Evolutionary conservation across 2,113 vertebrate species (phyloP).

Genomic region (Ariopsis seemanni): DNA sequence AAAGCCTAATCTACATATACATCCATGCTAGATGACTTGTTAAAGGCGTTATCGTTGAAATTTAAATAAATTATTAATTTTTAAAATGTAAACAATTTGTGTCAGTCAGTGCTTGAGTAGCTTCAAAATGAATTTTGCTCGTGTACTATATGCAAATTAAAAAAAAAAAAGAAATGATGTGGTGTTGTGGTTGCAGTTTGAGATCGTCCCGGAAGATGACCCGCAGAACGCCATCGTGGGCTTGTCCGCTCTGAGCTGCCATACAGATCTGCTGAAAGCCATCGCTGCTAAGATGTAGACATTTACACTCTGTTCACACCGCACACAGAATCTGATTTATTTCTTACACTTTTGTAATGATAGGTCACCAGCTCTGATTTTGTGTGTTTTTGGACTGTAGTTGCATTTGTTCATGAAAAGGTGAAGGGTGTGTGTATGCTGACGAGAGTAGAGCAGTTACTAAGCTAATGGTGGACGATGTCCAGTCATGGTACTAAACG

Average conservation of each 20-base stretch:
- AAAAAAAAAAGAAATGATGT: background rate
- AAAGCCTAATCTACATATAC: background rate
- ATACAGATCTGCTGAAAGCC: constrained; percentile 78
- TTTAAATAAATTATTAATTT: too few species aligned
- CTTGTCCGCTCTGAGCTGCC: constrained; percentile 78
- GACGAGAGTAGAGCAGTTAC: background rate
- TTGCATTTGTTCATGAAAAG: background rate
- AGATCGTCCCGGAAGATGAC: constrained; percentile 88
- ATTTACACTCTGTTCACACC: background rate
- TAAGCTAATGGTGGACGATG: too few species aligned
- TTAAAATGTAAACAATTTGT: background rate
- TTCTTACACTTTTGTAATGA: background rate
- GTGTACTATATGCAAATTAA: background rate
- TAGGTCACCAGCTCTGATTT: background rate
- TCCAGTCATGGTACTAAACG: background rate
- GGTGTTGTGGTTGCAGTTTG: constrained; percentile 72
- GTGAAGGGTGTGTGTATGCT: background rate
- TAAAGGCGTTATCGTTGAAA: background rate
- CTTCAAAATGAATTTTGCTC: background rate
- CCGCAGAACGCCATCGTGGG: constrained; percentile 81
- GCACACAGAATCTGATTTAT: background rate
- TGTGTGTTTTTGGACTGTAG: background rate
- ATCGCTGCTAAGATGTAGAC: constrained; percentile 70
- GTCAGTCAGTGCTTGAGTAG: background rate
- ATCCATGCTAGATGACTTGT: background rate